phyloP scores from a whole-genome alignment of 2,888 invertebrate genomes.

The Nemoura dubitans region DNA sequence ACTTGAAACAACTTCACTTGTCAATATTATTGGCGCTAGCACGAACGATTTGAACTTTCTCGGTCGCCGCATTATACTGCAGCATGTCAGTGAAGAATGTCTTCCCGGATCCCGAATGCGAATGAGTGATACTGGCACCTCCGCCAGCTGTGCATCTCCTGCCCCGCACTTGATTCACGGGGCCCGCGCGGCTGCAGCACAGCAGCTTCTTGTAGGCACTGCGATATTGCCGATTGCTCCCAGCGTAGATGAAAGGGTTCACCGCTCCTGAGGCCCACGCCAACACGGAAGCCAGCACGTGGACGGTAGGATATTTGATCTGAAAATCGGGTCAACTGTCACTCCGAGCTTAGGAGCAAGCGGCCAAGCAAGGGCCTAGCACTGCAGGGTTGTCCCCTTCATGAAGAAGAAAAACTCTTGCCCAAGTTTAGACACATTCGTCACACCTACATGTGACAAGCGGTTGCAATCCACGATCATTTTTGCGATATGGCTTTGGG shows the following conservation, averaged over 20 bases:
- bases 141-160: not conserved
- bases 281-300: conserved; percentile 83
- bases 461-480: too few species aligned
- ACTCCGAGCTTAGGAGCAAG: not conserved
- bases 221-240: conserved; percentile 85
- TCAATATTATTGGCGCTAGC: not conserved
- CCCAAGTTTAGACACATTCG: too few species aligned
- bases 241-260: conserved; percentile 91
- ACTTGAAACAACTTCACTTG: not conserved
- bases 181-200: conserved; percentile 48
- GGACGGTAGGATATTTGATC: conserved; percentile 72
- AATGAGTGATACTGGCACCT: conserved; percentile 49
- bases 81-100: conserved; percentile 55
- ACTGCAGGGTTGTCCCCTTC: not conserved
- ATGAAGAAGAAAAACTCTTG: too few species aligned
- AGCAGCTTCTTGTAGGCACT: conserved; percentile 58
- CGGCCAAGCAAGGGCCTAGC: not conserved
- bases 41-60: conserved; percentile 50
- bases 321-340: conserved; percentile 47
- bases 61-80: conserved; percentile 53
- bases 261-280: conserved; percentile 92
- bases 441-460: too few species aligned
- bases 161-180: not conserved
- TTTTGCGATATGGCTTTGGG: too few species aligned
- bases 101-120: conserved; percentile 54